These are phyloP conservation scores for Zaprionus obscuricornis DNA, from an alignment of 2,888 invertebrate genomes.

Conservation along the genomic window DNA sequence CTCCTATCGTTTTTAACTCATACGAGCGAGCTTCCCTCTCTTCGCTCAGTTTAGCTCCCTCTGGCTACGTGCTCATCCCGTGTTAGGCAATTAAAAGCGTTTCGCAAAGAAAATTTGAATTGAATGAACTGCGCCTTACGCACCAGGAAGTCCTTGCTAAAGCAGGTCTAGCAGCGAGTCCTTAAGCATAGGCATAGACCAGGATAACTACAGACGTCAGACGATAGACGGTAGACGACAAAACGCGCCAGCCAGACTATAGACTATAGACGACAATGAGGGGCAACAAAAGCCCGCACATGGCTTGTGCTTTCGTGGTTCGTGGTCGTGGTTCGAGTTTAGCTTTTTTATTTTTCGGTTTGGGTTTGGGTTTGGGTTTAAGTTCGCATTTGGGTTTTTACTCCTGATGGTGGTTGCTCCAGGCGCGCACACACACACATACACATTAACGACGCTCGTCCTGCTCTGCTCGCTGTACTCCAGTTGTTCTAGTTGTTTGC, in stretches of 20 bases:
- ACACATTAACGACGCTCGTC: conserved; percentile 15
- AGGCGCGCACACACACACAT: no score
- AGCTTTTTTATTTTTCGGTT: no score
- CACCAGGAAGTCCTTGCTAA: conserved; percentile 72
- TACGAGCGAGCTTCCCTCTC: not conserved
- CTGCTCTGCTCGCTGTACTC: not conserved
- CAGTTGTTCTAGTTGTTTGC: conserved; percentile 4
- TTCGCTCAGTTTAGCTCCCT: not conserved
- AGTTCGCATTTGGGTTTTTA: conserved; percentile 13
- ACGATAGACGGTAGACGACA: conserved; percentile 18
- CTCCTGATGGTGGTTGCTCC: conserved; percentile 53
- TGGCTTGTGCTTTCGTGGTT: conserved; percentile 15
- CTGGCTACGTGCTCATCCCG: conserved; percentile 9
- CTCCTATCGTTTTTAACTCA: not conserved
- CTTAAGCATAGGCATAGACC: conserved; percentile 52
- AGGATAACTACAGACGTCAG: conserved; percentile 28
- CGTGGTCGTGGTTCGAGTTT: no score
- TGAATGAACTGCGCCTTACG: conserved; percentile 76
- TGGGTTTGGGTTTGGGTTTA: conserved; percentile 10
- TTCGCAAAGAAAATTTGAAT: conserved; percentile 72
- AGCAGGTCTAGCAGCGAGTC: conserved; percentile 56
- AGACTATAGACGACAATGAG: no score
- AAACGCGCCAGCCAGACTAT: no score
- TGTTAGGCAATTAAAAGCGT: conserved; percentile 68
- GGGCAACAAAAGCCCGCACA: conserved; percentile 51